phyloP scores from a whole-genome alignment of 2,888 invertebrate genomes.

The Pyrrhia umbra region DNA sequence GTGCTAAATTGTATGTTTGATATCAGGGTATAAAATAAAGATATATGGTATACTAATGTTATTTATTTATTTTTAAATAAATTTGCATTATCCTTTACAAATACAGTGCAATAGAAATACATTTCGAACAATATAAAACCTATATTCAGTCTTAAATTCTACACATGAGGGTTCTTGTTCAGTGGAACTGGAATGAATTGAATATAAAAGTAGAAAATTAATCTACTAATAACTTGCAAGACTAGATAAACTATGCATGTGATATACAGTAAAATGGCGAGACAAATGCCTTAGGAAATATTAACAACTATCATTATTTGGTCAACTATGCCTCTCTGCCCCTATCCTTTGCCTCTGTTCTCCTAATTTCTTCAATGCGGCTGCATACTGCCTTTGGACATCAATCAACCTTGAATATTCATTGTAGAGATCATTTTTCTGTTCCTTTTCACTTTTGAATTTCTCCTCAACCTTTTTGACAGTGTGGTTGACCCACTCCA shows the following conservation, averaged over 20 bases:
- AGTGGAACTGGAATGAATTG: slow-evolving; percentile 60
- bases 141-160: slow-evolving; percentile 80
- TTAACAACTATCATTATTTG: slow-evolving; percentile 32
- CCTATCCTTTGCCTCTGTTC: slow-evolving; percentile 78
- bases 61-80: slow-evolving; percentile 57
- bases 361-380: slow-evolving; percentile 82
- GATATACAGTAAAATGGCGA: slow-evolving; percentile 45
- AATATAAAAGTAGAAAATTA: slow-evolving; percentile 70
- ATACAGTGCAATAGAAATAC: slow-evolving; percentile 49
- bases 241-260: slow-evolving; percentile 58
- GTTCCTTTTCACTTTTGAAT: slow-evolving; percentile 81
- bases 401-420: slow-evolving; percentile 85
- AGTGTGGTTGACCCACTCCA: slow-evolving; percentile 96
- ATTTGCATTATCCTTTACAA: slow-evolving; percentile 52
- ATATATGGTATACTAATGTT: slow-evolving; percentile 39
- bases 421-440: slow-evolving; percentile 76
- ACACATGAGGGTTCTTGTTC: slow-evolving; percentile 43
- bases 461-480: slow-evolving; percentile 93
- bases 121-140: slow-evolving; percentile 68
- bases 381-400: slow-evolving; percentile 85
- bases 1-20: slow-evolving; percentile 8
- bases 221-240: slow-evolving; percentile 50
- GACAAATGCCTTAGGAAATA: slow-evolving; percentile 34
- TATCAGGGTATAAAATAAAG: slow-evolving; percentile 50
- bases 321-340: slow-evolving; percentile 61